Evolutionary conservation across 2,113 vertebrate species (phyloP), one percentile per base, ranked within the genome.

Genomic region (Polyodon spathula): DNA sequence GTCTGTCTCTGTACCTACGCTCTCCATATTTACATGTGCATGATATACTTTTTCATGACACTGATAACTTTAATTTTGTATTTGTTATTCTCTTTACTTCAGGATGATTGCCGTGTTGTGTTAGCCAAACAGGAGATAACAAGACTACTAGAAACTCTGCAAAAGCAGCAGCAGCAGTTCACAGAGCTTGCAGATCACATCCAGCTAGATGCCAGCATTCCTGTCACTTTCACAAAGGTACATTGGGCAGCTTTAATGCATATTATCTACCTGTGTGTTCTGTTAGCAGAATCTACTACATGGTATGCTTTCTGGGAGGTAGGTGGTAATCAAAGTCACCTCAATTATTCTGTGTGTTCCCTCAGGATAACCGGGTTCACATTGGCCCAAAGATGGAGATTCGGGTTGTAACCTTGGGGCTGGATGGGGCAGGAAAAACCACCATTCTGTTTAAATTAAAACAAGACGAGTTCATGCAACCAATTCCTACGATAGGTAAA

Each of bases 361-460:
- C 72, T 2, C 62, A 98, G 96, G 96, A 98, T 80, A 98, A 98
- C 76, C 88, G 96, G 63, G 95, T 97, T 61, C 96, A 98, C 78
- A 98, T 98, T 64, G 96, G 96, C 63, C 96, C 96, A 63, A 97
- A 98, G 85, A 97, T 98, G 96, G 96, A 98, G 86, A 98, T 98
- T 74, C 90, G 95, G 0, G 96, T 98, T 50, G 96, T 97, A 46
- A 97, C 96, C 7, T 79, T 97, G 42, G 96, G 96, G 46, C 86
- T 98, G 53, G 96, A 98, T 50, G 90, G 93, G 68, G 94, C 96
- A 38, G 96, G 95, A 54, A 98, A 98, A 86, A 98, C 96, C 65
- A 98, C 96, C 64, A 98, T 97, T 84, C 90, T 98, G 62, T 98
- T 98, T 79, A 97, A 98, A 66, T 82, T 98, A 73, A 97, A 98